Evolutionary conservation across 2,888 invertebrate genomes (phyloP).

Genomic region (Ommatoiulus sabulosus): DNA sequence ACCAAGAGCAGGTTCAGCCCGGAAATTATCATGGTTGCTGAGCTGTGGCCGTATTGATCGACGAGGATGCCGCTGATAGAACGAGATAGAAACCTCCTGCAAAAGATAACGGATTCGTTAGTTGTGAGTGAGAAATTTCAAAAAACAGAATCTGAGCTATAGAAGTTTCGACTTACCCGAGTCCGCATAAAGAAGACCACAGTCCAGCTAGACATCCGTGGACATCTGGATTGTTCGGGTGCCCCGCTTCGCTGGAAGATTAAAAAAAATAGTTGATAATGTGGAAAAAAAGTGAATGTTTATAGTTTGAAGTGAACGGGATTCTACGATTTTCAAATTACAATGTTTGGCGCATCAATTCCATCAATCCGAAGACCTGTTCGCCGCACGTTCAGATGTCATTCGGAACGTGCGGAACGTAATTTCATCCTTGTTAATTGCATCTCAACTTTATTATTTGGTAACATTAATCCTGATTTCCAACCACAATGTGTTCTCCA

Average conservation of each 20-base stretch:
- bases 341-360: background rate
- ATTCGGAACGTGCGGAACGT: no score
- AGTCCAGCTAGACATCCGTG: constrained; percentile 63
- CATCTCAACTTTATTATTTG: no score
- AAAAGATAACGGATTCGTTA: background rate
- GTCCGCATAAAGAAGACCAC: constrained; percentile 63
- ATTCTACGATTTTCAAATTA: background rate
- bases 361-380: background rate
- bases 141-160: background rate
- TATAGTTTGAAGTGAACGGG: background rate
- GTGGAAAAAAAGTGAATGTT: background rate
- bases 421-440: no score
- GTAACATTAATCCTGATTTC: no score
- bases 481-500: no score
- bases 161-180: constrained; percentile 59
- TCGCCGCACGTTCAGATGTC: background rate
- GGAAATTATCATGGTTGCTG: background rate
- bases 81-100: background rate
- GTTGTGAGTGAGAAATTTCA: background rate
- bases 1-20: background rate
- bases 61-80: background rate
- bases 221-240: constrained; percentile 62
- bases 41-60: background rate
- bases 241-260: constrained; percentile 58
- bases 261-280: background rate